Base-by-base conservation (phyloP, 2,888 invertebrate genomes). In the Gymnosoma rotundatum region DNA sequence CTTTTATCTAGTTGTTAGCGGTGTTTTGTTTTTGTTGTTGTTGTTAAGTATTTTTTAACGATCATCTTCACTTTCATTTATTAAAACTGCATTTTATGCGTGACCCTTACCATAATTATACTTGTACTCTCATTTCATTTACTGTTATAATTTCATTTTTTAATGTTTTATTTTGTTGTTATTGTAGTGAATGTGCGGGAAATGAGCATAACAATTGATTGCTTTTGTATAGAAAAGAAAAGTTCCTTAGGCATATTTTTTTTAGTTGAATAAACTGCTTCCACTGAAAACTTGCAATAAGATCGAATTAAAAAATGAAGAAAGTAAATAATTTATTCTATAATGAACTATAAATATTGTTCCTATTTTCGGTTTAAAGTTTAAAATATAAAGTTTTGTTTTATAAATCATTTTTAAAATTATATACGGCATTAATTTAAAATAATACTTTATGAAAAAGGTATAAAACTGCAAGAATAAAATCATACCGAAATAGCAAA, bases 41-140 rank as follows among this genome's bases (percentile, higher is more conserved):
- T 50, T 64, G 10, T 60, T 56, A 12, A 63, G 14, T 14, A n/a
- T 38, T 58, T 48, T 48, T 48, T 66, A 74, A 52, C n/a, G 25
- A 48, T 79, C 75, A 75, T 83, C 81, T 81, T 84, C 81, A 84
- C 84, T 84, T 84, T 84, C 80, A 70, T 81, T 81, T 54, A 36
- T 42, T 18, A 48, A 58, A 36, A 58, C 32, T 60, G 38, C 75
- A 67, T 54, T 80, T 76, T 76, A 80, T 80, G 67, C 76, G 83
- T 80, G 80, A 80, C 80, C 83, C 69, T 50, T 76, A 70, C 66
- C 25, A 48, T 76, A 69, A 83, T 73, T 72, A 69, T 36, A 69
- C 25, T 60, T 66, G 45, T 21, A n/a, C 48, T 36, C 9, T 32
- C 32, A 52, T 54, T 69, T 67, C 20, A 52, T 38, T 54, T 14